A percentile compares a stretch with the other conserved stretches of the same genome.
Evolutionary conservation across 1,140 invertebrate species (phyloP).

Genomic region (Leptoteleia sp.): DNA sequence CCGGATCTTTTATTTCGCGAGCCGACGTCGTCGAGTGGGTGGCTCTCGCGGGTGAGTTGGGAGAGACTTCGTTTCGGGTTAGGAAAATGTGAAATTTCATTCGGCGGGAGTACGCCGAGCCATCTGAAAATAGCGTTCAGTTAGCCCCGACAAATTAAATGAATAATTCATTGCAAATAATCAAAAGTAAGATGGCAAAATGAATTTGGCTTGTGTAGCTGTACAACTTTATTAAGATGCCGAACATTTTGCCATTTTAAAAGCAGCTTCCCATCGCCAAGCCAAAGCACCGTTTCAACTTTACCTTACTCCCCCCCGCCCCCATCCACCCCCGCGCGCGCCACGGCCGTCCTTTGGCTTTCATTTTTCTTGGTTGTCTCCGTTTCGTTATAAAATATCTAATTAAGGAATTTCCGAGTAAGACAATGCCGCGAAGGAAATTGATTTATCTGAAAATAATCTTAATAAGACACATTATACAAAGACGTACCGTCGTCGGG

Average conservation of each 20-base stretch:
- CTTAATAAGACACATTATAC: conserved; percentile 51
- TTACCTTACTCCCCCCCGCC: too few relatives aligned
- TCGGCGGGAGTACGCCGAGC: not conserved
- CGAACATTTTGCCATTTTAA: conserved; percentile 19
- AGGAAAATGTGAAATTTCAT: not conserved
- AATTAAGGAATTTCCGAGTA: conserved; percentile 47
- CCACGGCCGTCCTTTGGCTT: conserved; percentile 24
- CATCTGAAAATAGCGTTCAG: not conserved
- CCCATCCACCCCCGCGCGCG: too few relatives aligned
- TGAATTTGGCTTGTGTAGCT: conserved; percentile 29
- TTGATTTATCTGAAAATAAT: conserved; percentile 55
- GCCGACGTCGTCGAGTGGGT: too few relatives aligned
- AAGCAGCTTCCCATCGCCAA: conserved; percentile 12
- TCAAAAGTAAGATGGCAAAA: not conserved
- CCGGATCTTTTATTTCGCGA: too few relatives aligned
- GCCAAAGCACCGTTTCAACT: conserved; percentile 35
- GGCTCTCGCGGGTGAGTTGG: too few relatives aligned
- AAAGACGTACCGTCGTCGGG: conserved; percentile 12
- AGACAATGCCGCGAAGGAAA: conserved; percentile 45
- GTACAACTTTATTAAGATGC: conserved; percentile 28
- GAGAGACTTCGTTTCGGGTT: too few relatives aligned
- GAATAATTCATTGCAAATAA: conserved; percentile 28
- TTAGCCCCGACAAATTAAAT: conserved; percentile 8
- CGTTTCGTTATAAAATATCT: conserved; percentile 46
- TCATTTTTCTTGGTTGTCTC: conserved; percentile 39